Conservation (phyloP, 2,888 invertebrate genomes). For the Drosophila pseudotakahashii region DNA sequence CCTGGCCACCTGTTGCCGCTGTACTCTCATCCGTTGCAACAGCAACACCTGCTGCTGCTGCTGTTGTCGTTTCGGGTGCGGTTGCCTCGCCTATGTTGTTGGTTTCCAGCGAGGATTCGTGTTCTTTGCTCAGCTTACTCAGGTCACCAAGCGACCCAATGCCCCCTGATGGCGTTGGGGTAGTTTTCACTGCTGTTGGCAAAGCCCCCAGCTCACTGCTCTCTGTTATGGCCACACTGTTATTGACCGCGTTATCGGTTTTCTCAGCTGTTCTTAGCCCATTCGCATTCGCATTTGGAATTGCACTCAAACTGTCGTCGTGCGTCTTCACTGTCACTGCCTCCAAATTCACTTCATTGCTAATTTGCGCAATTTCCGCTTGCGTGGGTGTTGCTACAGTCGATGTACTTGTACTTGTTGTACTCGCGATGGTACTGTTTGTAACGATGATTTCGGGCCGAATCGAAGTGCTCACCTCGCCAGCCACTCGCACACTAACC, state of each 20-base stretch:
- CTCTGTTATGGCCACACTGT: slow-evolving; percentile 37
- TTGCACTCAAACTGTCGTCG: background rate
- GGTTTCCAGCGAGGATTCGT: slow-evolving; percentile 79
- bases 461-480: slow-evolving; percentile 64
- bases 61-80: slow-evolving; percentile 44
- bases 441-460: slow-evolving; percentile 19
- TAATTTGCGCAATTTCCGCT: slow-evolving; percentile 76
- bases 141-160: slow-evolving; percentile 50
- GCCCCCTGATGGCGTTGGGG: slow-evolving; percentile 10
- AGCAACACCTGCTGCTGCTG: slow-evolving; percentile 23
- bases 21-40: slow-evolving; percentile 29
- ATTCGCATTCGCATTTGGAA: background rate
- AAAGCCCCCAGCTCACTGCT: slow-evolving; percentile 3
- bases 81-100: slow-evolving; percentile 78
- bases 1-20: slow-evolving; percentile 37
- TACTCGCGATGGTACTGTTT: slow-evolving; percentile 28
- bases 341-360: slow-evolving; percentile 76
- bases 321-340: slow-evolving; percentile 33
- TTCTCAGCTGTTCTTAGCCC: slow-evolving; percentile 30
- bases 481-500: slow-evolving; percentile 75
- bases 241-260: slow-evolving; percentile 36
- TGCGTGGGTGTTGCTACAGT: slow-evolving; percentile 45
- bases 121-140: slow-evolving; percentile 48
- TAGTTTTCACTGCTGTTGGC: background rate
- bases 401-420: slow-evolving; percentile 51